Percentiles rank a stretch among this genome's conserved stretches.
Conservation (phyloP, 2,888 invertebrate genomes). For the Odontothrips loti region DNA sequence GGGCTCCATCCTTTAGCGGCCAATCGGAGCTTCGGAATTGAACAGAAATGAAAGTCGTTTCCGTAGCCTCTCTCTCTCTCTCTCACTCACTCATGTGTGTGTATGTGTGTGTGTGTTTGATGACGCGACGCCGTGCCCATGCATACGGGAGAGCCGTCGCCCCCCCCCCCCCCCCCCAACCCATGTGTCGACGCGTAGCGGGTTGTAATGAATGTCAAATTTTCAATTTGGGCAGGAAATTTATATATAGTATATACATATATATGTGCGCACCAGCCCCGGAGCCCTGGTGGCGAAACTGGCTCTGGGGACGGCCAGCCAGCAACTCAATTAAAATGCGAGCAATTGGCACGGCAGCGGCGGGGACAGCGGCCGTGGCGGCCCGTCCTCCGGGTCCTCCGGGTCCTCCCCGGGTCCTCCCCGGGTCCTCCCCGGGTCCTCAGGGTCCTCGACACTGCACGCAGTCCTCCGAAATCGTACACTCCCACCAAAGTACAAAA, state of each 20-base stretch:
- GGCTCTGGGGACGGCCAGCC: neutral
- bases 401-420: too few relatives aligned
- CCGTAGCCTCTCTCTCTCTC: neutral
- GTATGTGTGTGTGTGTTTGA: neutral
- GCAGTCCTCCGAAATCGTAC: too few relatives aligned
- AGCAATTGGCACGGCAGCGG: neutral
- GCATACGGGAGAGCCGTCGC: neutral
- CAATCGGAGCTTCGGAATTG: neutral
- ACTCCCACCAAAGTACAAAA: too few relatives aligned
- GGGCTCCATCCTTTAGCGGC: too few relatives aligned
- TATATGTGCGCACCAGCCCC: neutral
- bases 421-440: too few relatives aligned
- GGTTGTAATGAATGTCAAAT: neutral
- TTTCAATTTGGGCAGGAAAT: constrained; percentile 20
- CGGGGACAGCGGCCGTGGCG: too few relatives aligned
- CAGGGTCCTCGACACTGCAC: too few relatives aligned
- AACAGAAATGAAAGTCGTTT: neutral
- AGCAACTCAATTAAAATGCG: neutral
- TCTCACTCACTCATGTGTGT: neutral
- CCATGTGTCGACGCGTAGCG: neutral
- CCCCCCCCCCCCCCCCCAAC: too few relatives aligned
- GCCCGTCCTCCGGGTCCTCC: too few relatives aligned
- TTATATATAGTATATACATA: neutral
- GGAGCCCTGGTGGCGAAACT: neutral
- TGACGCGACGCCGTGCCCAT: neutral